Base-by-base conservation (phyloP, 2,888 invertebrate genomes). In the Diarsia mendica region DNA sequence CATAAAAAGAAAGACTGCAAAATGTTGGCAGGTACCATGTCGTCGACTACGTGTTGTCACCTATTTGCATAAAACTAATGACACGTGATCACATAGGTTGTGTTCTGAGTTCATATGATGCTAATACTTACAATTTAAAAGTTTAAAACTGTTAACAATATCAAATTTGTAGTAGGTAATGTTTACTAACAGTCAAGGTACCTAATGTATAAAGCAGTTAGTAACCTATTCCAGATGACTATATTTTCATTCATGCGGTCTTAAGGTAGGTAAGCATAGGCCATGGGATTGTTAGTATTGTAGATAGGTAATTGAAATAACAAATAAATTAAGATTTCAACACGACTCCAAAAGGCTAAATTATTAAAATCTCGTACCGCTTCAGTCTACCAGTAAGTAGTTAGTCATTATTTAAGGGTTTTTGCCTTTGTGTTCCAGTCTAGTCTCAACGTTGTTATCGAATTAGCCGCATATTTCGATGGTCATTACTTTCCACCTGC, bases 1-100 rank as follows among this genome's bases (percentile, higher is more conserved):
- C 72, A 78, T 82, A 75, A 71, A 72, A 75, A 73, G 75, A 71
- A 79, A 77, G 33, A 75, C 68, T 77, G 80, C 67, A 80, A 72
- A 67, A 75, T 64, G 23, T 69, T 67, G 58, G 53, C 48, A 72
- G 75, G 82, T 79, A 75, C 28, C 33, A 44, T 49, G 44, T 23
- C 67, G 46, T 53, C 58, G 9, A 61, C 58, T 48, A 18, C 8
- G 11, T 33, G 23, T 39, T 48, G 9, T 53, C 63, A 65, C 44
- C 55, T 28, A 72, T 73, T 73, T n/a, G 13, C 28, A n/a, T 49
- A 33, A 11, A 15, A 39, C 15, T n/a, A 20, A 39, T 63, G 44
- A n/a, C n/a, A 44, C n/a, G 39, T 61, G 39, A 61, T n/a, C 39
- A 72, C 33, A 4, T 63, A 46, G n/a, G 55, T 53, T 72, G 33